Conservation (phyloP, 2,797 vertebrate genomes). For the Leptatherina wallacei region DNA sequence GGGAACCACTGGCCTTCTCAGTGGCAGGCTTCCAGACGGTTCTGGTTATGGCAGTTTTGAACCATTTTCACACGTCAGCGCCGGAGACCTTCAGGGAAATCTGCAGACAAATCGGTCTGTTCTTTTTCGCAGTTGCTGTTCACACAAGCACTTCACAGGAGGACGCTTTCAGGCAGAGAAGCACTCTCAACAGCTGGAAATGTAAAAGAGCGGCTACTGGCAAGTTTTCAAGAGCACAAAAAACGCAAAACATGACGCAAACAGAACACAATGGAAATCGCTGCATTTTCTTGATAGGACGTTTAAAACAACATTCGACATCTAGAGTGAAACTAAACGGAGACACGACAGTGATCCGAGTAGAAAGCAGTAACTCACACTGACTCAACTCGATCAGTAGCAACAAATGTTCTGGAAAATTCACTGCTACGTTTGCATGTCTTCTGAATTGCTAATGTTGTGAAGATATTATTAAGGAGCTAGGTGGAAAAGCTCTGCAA, state of each 20-base stretch:
- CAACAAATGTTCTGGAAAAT: neutral
- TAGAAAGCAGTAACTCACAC: neutral
- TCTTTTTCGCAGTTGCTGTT: neutral
- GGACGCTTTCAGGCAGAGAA: neutral
- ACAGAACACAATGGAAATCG: neutral
- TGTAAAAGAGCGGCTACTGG: neutral
- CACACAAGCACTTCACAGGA: neutral
- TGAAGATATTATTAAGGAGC: neutral
- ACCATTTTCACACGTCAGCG: neutral
- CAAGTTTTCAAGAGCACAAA: neutral
- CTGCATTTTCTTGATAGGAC: neutral
- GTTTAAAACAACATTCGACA: neutral
- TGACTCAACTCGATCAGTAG: neutral
- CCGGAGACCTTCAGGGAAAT: neutral
- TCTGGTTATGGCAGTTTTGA: conserved; percentile 9
- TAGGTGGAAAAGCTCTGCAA: neutral
- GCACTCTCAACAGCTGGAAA: neutral
- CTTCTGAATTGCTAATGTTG: neutral
- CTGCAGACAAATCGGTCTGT: neutral
- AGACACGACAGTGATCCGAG: too few relatives aligned
- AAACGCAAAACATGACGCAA: neutral
- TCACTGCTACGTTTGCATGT: neutral
- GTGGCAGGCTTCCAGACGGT: conserved; percentile 23
- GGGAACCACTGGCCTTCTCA: neutral
- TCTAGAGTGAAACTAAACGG: neutral